Conservation (phyloP, 2,888 invertebrate genomes). For the Apamea monoglypha region DNA sequence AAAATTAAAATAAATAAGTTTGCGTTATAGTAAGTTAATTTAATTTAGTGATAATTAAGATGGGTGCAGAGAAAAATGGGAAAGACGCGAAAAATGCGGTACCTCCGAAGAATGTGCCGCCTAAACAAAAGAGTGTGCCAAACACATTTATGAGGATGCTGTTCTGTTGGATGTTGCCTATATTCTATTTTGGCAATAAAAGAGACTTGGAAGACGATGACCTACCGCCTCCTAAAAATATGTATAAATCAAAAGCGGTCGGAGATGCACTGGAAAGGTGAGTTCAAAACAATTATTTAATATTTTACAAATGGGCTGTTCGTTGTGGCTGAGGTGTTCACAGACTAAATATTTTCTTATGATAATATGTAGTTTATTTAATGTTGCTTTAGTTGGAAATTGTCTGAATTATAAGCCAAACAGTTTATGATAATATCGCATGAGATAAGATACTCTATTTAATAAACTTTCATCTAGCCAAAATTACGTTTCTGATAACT, state of each 20-base stretch:
- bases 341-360: no score
- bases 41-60: constrained; percentile 52
- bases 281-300: constrained; percentile 65
- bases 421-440: background rate
- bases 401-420: background rate
- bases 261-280: constrained; percentile 93
- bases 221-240: constrained; percentile 92
- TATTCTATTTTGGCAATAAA: constrained; percentile 94
- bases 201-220: constrained; percentile 94
- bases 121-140: constrained; percentile 75
- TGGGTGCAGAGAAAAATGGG: constrained; percentile 65
- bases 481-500: constrained; percentile 2
- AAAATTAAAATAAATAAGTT: constrained; percentile 21
- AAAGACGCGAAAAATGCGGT: constrained; percentile 55
- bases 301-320: background rate
- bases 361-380: background rate
- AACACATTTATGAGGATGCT: constrained; percentile 90
- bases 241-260: constrained; percentile 92
- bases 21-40: constrained; percentile 21
- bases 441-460: constrained; percentile 3
- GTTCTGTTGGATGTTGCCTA: constrained; percentile 94
- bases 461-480: background rate
- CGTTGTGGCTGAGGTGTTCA: background rate
- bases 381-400: background rate
- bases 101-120: constrained; percentile 52